Conservation (phyloP, 2,797 vertebrate species). For the Neomorphus geoffroyi region DNA sequence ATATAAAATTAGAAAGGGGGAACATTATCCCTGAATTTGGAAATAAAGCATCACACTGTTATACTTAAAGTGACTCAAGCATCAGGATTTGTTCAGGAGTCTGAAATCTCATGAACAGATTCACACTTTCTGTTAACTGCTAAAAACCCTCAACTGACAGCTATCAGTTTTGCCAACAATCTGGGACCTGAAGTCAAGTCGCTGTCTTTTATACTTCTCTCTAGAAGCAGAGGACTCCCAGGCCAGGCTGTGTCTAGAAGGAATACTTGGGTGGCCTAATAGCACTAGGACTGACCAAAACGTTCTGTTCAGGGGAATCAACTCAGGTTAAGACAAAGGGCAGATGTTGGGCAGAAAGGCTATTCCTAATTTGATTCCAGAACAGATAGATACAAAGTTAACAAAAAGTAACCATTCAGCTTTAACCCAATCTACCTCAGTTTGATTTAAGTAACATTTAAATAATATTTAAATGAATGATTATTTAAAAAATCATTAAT, state of each 20-base stretch:
- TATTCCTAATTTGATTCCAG: neutral
- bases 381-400: neutral
- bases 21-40: neutral
- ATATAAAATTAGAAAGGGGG: neutral
- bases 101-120: conserved; percentile 28
- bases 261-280: neutral
- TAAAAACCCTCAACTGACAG: neutral
- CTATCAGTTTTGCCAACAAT: neutral
- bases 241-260: neutral
- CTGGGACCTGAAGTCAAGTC: neutral
- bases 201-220: neutral
- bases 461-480: neutral
- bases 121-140: conserved; percentile 10
- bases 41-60: neutral
- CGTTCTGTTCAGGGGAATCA: neutral
- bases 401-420: neutral
- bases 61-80: neutral
- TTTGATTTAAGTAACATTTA: neutral
- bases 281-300: neutral
- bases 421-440: neutral
- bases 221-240: neutral
- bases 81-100: neutral
- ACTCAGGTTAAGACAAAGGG: neutral
- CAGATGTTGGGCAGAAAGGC: neutral
- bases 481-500: neutral